Evolutionary conservation across 2,113 vertebrate genomes (phyloP).

Genomic region (Phyllopteryx taeniolatus): DNA sequence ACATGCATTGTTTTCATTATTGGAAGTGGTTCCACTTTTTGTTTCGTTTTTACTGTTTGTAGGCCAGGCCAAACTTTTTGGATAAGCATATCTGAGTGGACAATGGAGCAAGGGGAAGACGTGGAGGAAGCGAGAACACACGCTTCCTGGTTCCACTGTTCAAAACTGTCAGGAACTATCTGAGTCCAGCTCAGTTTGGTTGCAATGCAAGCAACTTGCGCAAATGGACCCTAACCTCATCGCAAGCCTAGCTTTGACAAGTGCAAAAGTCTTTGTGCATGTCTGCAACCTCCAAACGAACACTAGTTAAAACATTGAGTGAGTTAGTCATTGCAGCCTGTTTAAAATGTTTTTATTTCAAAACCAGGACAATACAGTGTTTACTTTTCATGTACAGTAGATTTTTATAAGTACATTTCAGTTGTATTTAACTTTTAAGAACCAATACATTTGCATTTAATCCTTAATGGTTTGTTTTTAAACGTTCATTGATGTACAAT

Average conservation of each 20-base stretch:
- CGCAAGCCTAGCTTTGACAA: background rate
- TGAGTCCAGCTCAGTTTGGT: conserved; percentile 1
- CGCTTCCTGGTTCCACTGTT: conserved; percentile 11
- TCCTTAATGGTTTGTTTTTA: no score
- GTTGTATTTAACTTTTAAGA: no score
- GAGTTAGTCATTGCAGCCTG: no score
- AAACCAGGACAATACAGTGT: no score
- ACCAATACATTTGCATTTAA: no score
- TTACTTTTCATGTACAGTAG: no score
- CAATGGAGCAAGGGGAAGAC: conserved; percentile 1
- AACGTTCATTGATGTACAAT: no score
- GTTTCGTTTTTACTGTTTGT: conserved; percentile 3
- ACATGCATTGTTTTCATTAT: background rate
- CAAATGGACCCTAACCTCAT: background rate
- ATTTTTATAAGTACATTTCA: no score
- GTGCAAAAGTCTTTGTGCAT: conserved; percentile 9
- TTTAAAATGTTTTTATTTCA: no score
- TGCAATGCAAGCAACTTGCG: background rate
- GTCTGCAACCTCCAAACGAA: no score
- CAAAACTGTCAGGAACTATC: conserved; percentile 23
- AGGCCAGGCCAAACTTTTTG: background rate
- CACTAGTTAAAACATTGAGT: no score
- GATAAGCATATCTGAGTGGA: conserved; percentile 5
- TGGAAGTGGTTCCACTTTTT: background rate
- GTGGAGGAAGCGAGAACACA: background rate